phyloP scores from a whole-genome alignment of 2,797 vertebrate genomes.

The Petrocephalus schoutedeni region DNA sequence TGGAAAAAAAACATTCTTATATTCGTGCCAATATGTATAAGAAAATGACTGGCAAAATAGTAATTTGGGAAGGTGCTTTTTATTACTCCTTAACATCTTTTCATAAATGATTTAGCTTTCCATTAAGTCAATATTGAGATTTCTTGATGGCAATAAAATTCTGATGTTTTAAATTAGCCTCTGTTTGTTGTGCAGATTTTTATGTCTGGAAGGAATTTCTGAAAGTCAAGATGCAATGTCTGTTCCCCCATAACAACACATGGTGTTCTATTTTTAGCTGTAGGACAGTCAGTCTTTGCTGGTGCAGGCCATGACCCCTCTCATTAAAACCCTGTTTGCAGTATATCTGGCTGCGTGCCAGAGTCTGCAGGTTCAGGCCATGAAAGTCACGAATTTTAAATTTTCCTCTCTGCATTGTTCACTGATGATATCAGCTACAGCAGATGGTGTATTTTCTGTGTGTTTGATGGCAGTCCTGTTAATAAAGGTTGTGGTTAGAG shows the following conservation, averaged over 20 bases:
- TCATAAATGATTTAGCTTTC: not conserved
- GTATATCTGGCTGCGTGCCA: not conserved
- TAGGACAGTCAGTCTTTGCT: not conserved
- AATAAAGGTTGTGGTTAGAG: not conserved
- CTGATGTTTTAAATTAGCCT: not conserved
- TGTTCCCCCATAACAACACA: not conserved
- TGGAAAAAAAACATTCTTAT: too few species aligned
- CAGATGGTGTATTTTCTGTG: not conserved
- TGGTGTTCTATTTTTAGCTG: not conserved
- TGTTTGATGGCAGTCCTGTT: not conserved
- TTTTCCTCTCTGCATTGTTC: not conserved
- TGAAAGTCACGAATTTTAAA: not conserved
- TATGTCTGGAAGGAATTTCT: not conserved
- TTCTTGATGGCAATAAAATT: not conserved
- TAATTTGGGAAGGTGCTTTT: too few species aligned
- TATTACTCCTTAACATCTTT: not conserved
- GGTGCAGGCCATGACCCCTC: not conserved
- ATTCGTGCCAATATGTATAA: too few species aligned
- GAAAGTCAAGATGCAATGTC: slow-evolving; percentile 2
- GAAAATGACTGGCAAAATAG: too few species aligned
- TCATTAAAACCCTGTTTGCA: not conserved
- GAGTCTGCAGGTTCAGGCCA: not conserved
- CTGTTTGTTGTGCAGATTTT: not conserved
- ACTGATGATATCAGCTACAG: not conserved
- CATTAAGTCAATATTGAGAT: not conserved